Conservation (phyloP, 1,140 invertebrate species). For the Caenorhabditis inopinata region DNA sequence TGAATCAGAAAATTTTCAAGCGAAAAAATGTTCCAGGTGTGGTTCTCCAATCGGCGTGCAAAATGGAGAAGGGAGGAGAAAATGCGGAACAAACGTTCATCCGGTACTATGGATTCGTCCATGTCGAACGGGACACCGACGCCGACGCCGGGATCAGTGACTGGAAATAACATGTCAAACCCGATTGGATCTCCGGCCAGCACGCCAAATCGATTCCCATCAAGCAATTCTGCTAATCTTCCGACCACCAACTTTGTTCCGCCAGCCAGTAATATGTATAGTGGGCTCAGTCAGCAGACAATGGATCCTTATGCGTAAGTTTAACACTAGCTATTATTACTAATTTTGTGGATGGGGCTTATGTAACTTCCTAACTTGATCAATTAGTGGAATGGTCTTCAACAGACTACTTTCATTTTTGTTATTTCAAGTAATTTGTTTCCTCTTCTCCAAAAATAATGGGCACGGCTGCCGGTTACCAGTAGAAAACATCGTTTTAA, state of each 20-base stretch:
- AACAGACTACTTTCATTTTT: too few relatives aligned
- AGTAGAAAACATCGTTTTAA: too few relatives aligned
- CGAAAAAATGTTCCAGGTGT: constrained; percentile 67
- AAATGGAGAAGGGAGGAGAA: constrained; percentile 98
- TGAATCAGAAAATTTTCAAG: too few relatives aligned
- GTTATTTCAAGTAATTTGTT: background rate
- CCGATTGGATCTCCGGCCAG: constrained; percentile 37
- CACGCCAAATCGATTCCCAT: constrained; percentile 45
- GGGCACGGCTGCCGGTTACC: too few relatives aligned
- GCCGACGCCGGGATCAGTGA: constrained; percentile 35
- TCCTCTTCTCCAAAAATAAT: too few relatives aligned
- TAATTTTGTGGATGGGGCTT: too few relatives aligned
- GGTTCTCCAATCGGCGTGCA: constrained; percentile 95
- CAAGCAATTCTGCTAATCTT: constrained; percentile 36
- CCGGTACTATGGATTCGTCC: constrained; percentile 49
- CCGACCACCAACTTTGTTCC: constrained; percentile 51
- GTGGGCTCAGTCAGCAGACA: constrained; percentile 44
- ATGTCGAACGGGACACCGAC: constrained; percentile 46
- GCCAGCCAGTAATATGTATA: constrained; percentile 51
- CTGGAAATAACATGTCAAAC: constrained; percentile 28
- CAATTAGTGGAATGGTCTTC: too few relatives aligned
- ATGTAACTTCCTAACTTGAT: too few relatives aligned
- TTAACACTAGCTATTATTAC: background rate
- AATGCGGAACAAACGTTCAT: constrained; percentile 68
- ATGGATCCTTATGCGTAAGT: constrained; percentile 57